A percentile compares a stretch with the other conserved stretches of the same genome.
phyloP scores from a whole-genome alignment of 2,888 invertebrate genomes.

The Nemotelus nigrinus region DNA sequence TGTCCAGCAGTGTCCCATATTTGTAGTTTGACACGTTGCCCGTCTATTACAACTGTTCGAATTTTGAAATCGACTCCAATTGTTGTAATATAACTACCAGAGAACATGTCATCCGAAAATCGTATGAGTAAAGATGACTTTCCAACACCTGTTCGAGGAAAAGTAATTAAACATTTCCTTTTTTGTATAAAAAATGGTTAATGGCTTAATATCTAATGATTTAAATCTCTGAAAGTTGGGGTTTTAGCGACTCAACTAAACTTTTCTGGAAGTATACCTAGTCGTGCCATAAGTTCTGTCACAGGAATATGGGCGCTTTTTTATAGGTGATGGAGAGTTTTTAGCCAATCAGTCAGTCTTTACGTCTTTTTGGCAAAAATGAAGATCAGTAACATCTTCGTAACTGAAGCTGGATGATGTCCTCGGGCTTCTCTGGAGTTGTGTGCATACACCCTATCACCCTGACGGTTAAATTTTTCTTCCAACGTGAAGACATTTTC shows the following conservation, averaged over 20 bases:
- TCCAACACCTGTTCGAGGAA: slow-evolving; percentile 79
- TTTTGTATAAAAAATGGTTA: too few species aligned
- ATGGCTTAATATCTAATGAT: too few species aligned
- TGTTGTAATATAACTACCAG: slow-evolving; percentile 97
- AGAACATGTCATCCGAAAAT: slow-evolving; percentile 98
- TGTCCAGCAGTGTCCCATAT: slow-evolving; percentile 99
- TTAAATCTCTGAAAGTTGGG: too few species aligned
- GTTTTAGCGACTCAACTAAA: not conserved
- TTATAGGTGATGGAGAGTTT: not conserved
- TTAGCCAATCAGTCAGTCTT: not conserved
- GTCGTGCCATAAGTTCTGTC: slow-evolving; percentile 6
- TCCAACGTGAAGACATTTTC: too few species aligned
- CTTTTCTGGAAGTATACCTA: not conserved
- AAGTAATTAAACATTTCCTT: not conserved
- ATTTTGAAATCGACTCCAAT: slow-evolving; percentile 99
- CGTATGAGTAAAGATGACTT: slow-evolving; percentile 96
- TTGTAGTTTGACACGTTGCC: slow-evolving; percentile 90
- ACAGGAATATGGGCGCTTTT: not conserved
- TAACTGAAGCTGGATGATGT: not conserved
- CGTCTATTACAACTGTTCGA: slow-evolving; percentile 91
- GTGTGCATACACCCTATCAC: too few species aligned
- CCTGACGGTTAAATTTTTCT: too few species aligned
- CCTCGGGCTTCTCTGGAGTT: not conserved
- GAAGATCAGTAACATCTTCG: not conserved
- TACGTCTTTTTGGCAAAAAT: not conserved